Evolutionary conservation across 2,797 vertebrate genomes (phyloP).

Genomic region (Alfaro cultratus): DNA sequence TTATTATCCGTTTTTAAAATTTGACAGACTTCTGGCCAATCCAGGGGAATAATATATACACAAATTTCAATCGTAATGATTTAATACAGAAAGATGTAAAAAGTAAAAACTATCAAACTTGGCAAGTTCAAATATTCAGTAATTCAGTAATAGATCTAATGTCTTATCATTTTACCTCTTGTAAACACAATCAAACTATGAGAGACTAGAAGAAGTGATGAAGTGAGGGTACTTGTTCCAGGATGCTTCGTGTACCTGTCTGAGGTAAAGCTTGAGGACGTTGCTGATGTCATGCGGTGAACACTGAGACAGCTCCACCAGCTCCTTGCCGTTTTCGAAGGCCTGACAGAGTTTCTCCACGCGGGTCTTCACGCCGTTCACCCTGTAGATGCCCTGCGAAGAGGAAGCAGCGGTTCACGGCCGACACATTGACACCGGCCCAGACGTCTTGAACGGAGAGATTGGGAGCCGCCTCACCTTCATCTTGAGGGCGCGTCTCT

Average conservation of each 20-base stretch:
- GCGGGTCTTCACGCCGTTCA: conserved; percentile 94
- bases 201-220: not conserved
- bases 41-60: not conserved
- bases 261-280: conserved; percentile 95
- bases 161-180: not conserved
- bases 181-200: not conserved
- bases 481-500: conserved; percentile 89
- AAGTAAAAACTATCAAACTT: not conserved
- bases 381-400: conserved; percentile 93
- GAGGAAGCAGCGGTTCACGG: not conserved
- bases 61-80: not conserved
- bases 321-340: conserved; percentile 94
- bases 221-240: not conserved
- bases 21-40: not conserved
- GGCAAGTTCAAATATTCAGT: not conserved
- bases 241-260: conserved; percentile 83
- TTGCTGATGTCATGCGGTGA: conserved; percentile 97
- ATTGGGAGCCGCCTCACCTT: conserved; percentile 80
- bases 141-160: not conserved
- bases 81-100: not conserved
- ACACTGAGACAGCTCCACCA: conserved; percentile 95
- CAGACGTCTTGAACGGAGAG: not conserved
- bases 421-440: not conserved
- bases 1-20: not conserved
- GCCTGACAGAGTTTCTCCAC: conserved; percentile 98